A percentile compares a stretch with the other conserved stretches of the same genome.
phyloP scores from a whole-genome alignment of 2,113 vertebrate genomes.

The Clarias batrachus region DNA sequence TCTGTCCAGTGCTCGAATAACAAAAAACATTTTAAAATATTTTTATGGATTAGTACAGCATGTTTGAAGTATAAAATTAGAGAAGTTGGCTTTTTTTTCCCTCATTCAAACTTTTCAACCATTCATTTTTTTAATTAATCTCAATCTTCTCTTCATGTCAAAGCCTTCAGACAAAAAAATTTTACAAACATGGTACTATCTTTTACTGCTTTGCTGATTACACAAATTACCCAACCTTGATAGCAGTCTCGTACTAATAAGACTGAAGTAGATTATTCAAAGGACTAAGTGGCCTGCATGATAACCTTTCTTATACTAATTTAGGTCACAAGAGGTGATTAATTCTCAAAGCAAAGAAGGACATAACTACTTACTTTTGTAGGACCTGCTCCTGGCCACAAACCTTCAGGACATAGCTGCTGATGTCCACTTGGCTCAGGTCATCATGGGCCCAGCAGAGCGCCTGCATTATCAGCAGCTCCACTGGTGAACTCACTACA shows the following conservation, averaged over 20 bases:
- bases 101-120: too few species aligned
- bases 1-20: too few species aligned
- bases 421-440: constrained; percentile 91
- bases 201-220: too few species aligned
- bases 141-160: too few species aligned
- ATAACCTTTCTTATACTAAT: neutral
- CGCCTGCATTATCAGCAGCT: constrained; percentile 95
- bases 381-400: constrained; percentile 93
- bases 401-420: constrained; percentile 94
- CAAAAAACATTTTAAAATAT: too few species aligned
- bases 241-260: neutral
- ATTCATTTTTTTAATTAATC: too few species aligned
- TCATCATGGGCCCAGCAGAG: constrained; percentile 98
- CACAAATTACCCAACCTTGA: neutral
- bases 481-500: constrained; percentile 93
- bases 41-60: too few species aligned
- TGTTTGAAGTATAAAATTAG: too few species aligned
- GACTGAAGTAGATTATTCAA: neutral
- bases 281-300: neutral
- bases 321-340: neutral
- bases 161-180: too few species aligned
- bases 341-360: too few species aligned
- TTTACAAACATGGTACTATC: too few species aligned
- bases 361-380: constrained; percentile 85
- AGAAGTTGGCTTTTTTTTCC: too few species aligned